Evolutionary conservation across 2,797 vertebrate species (phyloP).

Genomic region (Diceros bicornis): DNA sequence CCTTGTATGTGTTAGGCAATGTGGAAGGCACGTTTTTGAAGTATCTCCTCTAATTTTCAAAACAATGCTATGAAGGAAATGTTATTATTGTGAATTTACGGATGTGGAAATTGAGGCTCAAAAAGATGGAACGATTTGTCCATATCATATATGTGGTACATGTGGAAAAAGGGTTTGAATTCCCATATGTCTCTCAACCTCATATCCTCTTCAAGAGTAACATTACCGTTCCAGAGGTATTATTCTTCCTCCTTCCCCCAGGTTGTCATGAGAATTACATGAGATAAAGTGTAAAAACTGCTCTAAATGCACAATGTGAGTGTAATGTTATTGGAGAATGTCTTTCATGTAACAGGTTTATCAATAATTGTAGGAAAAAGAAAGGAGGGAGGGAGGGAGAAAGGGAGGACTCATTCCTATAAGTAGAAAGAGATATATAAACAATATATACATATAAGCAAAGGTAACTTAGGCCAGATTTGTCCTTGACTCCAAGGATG

Average conservation of each 20-base stretch:
- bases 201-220: not conserved
- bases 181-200: not conserved
- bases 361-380: not conserved
- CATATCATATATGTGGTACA: accelerated
- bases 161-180: not conserved
- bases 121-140: not conserved
- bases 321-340: accelerated
- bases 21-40: not conserved
- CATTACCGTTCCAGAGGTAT: not conserved
- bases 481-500: not conserved
- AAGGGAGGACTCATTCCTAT: not conserved
- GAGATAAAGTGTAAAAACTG: not conserved
- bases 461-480: not conserved
- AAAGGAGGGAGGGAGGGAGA: too few relatives aligned
- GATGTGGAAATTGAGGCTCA: not conserved
- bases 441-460: not conserved
- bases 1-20: not conserved
- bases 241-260: not conserved
- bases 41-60: not conserved
- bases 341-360: not conserved
- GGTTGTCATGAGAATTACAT: not conserved
- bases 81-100: not conserved
- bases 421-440: not conserved
- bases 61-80: not conserved
- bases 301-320: not conserved